Evolutionary conservation across 2,797 vertebrate genomes (phyloP), one percentile per base, ranked within the genome.

Genomic region (Sylvilagus floridanus): DNA sequence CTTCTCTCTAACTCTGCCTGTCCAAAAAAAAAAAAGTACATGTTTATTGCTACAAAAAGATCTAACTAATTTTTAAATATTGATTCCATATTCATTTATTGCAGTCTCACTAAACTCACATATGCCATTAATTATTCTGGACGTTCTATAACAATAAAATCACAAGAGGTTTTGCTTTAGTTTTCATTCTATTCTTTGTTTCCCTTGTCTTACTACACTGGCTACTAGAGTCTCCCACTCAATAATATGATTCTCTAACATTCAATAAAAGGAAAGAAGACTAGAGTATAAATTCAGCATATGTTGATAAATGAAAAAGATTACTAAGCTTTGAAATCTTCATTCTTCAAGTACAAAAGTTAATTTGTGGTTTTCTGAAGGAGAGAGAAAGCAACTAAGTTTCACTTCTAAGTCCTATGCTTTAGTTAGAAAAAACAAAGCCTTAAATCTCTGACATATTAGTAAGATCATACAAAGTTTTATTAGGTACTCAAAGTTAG

Each of bases 121-220:
- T 85, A 88, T n/a, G 32, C 24, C 68, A 83, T 77, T 66, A 76
- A 71, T 22, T 72, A 91, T 35, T 94, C 89, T 75, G 11, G n/a
- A 47, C 79, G 84, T 88, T 93, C 54, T 60, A 83, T 54, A 83
- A 54, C 6, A 84, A 83, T 47, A 50, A 95, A 81, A 75, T 68
- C 10, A 91, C 83, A 77, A 32, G 17, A 90, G 5, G 7, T 72
- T 57, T 63, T 9, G 42, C 42, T 42, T 42, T 42, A 42, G 6
- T 28, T 50, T 50, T 7, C 1, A 3, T n/a, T 16, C 17, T 3
- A 52, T 54, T 42, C 30, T 73, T 82, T 17, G 42, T 37, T 76
- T 32, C 37, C 12, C 7, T 57, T 83, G 4, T 75, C 47, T 93
- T 95, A 71, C 21, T 84, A 0, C 42, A 81, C 2, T 81, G 57